Evolutionary conservation across 2,797 vertebrate genomes (phyloP).

Genomic region (Notoglanidium macrostoma): DNA sequence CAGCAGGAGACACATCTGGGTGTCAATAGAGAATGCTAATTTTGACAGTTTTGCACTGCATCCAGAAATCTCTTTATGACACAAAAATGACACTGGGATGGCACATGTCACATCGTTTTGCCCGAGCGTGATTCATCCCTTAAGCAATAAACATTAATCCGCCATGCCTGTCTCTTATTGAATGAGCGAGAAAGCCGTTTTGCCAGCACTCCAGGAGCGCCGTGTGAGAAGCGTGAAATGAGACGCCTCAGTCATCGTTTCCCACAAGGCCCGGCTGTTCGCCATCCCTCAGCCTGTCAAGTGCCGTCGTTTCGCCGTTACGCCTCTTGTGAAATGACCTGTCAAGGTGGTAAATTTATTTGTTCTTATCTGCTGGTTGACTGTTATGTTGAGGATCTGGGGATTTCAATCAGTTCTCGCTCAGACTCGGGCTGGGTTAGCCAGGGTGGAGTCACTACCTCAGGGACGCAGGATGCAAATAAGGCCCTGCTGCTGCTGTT

Average conservation of each 20-base stretch:
- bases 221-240: slow-evolving; percentile 65
- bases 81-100: slow-evolving; percentile 41
- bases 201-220: slow-evolving; percentile 46
- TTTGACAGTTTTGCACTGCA: slow-evolving; percentile 49
- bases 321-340: slow-evolving; percentile 71
- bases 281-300: slow-evolving; percentile 73
- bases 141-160: slow-evolving; percentile 61
- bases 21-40: slow-evolving; percentile 45
- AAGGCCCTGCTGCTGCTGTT: slow-evolving; percentile 16
- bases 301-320: slow-evolving; percentile 65
- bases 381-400: slow-evolving; percentile 71
- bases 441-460: slow-evolving; percentile 44
- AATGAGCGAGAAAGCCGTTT: slow-evolving; percentile 54
- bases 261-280: slow-evolving; percentile 69
- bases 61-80: slow-evolving; percentile 38
- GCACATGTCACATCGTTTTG: slow-evolving; percentile 49
- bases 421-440: slow-evolving; percentile 56
- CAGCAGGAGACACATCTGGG: slow-evolving; percentile 50
- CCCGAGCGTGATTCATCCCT: slow-evolving; percentile 51
- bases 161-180: slow-evolving; percentile 60
- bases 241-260: slow-evolving; percentile 67
- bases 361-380: slow-evolving; percentile 74
- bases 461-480: slow-evolving; percentile 50
- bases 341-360: slow-evolving; percentile 74
- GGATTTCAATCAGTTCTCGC: slow-evolving; percentile 66